Conservation (phyloP, 2,888 invertebrate species). For the Conchocele bisecta region DNA sequence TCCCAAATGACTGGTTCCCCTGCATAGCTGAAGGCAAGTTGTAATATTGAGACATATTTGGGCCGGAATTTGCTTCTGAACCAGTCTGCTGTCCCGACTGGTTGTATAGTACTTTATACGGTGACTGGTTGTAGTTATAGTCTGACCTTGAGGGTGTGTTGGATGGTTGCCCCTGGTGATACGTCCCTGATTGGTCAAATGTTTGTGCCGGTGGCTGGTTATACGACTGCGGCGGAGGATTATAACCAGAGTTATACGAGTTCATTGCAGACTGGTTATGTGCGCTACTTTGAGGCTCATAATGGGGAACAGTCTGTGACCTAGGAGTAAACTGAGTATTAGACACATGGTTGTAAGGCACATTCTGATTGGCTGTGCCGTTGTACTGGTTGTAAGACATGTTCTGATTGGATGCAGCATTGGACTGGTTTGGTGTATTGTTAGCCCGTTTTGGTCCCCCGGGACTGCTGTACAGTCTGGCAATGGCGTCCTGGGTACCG, state of each 20-base stretch:
- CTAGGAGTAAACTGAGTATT: no score
- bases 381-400: conserved; percentile 22
- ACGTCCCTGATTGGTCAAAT: neutral
- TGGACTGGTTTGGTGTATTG: conserved; percentile 30
- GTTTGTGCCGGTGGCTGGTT: neutral
- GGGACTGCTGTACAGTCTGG: conserved; percentile 63
- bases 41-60: no score
- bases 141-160: neutral
- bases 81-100: no score
- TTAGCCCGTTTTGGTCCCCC: conserved; percentile 32
- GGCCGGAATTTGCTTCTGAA: neutral
- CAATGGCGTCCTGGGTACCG: conserved; percentile 64
- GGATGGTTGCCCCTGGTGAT: neutral
- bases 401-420: conserved; percentile 36
- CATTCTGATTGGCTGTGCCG: conserved; percentile 14
- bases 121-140: no score
- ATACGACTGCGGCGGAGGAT: no score
- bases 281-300: conserved; percentile 17
- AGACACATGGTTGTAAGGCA: conserved; percentile 21
- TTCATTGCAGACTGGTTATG: conserved; percentile 26
- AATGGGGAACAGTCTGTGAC: neutral
- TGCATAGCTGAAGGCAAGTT: no score
- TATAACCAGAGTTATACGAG: no score
- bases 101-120: no score
- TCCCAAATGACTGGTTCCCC: no score